Evolutionary conservation across 2,113 vertebrate species (phyloP), one percentile per base, ranked within the genome.

Genomic region (Clupea harengus): DNA sequence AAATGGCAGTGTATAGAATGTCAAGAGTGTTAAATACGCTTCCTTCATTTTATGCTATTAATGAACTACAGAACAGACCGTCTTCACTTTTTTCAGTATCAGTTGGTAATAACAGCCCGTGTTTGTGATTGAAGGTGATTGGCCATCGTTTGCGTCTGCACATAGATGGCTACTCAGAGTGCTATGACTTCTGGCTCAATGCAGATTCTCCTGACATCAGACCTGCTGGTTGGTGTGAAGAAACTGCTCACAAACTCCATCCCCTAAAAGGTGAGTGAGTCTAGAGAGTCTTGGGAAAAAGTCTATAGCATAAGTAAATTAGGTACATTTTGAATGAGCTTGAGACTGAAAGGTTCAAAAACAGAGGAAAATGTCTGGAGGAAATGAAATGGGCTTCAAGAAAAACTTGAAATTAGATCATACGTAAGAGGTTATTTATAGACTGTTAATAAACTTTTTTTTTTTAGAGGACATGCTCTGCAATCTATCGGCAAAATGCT

Each of bases 111-210:
- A 39, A 9, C 6, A 18, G 25, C 11, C 81, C 6, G 10, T 22
- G 78, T 25, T 85, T 39, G 60, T 85, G n/a, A 83, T 89, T 25
- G 46, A 81, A 95, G 95, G 94, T 94, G 54, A 94, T 93, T 89
- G 95, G 95, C 45, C 93, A 87, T 86, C 93, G 95, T 22, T 83
- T 96, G 45, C 95, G 95, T 15, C 93, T 96, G 52, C 95, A 94
- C 32, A 95, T 96, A 1, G 95, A 96, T 0, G 90, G 94, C 0
- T 96, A 91, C 89, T 93, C 95, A 0, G 95, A 95, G 84, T 95
- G 95, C 91, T 96, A 95, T 91, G 94, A 96, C 91, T 95, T 95
- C 90, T 96, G 95, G 95, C 92, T 93, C 75, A 95, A 96, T 2
- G 90, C 93, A 0, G 94, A 96, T 85, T 94, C 95, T 4, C 84